A percentile compares a stretch with the other conserved stretches of the same genome.
These are phyloP conservation scores for Rhamnusium bicolor DNA, from an alignment of 2,888 invertebrate species.

Conservation along the genomic window DNA sequence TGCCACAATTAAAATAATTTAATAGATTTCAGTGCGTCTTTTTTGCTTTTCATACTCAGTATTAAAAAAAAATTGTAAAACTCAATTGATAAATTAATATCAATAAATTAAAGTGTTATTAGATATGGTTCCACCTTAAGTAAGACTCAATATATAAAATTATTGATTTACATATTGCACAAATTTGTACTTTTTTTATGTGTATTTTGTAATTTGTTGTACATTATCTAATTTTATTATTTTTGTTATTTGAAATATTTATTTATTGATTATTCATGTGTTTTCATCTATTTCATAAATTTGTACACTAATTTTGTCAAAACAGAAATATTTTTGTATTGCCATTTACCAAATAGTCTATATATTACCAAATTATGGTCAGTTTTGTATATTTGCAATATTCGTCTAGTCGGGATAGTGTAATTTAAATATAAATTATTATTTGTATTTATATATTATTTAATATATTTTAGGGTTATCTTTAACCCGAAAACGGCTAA, in stretches of 20 bases:
- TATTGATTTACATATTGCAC: too few relatives aligned
- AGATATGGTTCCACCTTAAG: too few relatives aligned
- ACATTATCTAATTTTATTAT: too few relatives aligned
- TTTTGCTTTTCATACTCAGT: too few relatives aligned
- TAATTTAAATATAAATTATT: constrained; percentile 37
- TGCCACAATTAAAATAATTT: too few relatives aligned
- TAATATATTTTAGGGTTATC: constrained; percentile 40
- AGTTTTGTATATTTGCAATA: constrained; percentile 32
- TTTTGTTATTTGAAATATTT: not conserved
- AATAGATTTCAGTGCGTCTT: too few relatives aligned
- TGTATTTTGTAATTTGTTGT: not conserved
- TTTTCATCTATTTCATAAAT: not conserved
- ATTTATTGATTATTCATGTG: not conserved
- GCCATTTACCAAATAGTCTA: not conserved
- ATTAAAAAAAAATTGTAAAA: too few relatives aligned
- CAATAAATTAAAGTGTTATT: too few relatives aligned
- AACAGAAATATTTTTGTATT: not conserved
- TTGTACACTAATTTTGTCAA: not conserved
- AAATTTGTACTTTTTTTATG: not conserved
- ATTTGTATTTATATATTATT: constrained; percentile 41
- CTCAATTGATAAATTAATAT: too few relatives aligned
- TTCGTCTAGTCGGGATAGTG: constrained; percentile 41
- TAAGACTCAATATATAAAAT: too few relatives aligned
- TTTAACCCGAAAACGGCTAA: constrained; percentile 50
- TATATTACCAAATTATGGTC: not conserved